phyloP scores from a whole-genome alignment of 2,113 vertebrate genomes.

The Dolichallabes microphthalmus region DNA sequence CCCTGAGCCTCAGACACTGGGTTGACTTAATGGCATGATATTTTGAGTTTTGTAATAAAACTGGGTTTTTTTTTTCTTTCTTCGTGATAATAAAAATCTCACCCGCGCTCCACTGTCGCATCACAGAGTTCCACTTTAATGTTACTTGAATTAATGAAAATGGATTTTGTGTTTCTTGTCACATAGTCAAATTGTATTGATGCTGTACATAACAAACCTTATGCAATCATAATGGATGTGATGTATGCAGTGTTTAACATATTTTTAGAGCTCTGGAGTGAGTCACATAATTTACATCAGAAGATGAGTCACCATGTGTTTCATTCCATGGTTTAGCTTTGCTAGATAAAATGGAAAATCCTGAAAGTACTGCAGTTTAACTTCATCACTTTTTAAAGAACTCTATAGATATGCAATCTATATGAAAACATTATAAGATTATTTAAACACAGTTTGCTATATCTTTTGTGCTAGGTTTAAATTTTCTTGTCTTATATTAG shows the following conservation, averaged over 20 bases:
- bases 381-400: neutral
- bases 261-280: slow-evolving; percentile 10
- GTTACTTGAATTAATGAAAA: neutral
- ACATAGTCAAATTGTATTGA: neutral
- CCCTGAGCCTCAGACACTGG: neutral
- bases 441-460: neutral
- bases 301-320: slow-evolving; percentile 5
- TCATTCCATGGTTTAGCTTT: neutral
- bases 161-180: slow-evolving; percentile 6
- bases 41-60: neutral
- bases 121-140: neutral
- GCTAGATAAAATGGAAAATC: slow-evolving; percentile 2
- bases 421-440: neutral
- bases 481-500: neutral
- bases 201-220: neutral
- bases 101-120: neutral
- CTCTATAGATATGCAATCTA: neutral
- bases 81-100: neutral
- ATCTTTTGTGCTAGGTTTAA: neutral
- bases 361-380: slow-evolving; percentile 4
- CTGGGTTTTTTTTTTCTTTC: neutral
- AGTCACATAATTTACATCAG: slow-evolving; percentile 2
- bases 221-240: neutral
- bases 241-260: slow-evolving; percentile 13
- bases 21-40: neutral